phyloP scores from a whole-genome alignment of 2,888 invertebrate genomes.

The Aquatica leii region DNA sequence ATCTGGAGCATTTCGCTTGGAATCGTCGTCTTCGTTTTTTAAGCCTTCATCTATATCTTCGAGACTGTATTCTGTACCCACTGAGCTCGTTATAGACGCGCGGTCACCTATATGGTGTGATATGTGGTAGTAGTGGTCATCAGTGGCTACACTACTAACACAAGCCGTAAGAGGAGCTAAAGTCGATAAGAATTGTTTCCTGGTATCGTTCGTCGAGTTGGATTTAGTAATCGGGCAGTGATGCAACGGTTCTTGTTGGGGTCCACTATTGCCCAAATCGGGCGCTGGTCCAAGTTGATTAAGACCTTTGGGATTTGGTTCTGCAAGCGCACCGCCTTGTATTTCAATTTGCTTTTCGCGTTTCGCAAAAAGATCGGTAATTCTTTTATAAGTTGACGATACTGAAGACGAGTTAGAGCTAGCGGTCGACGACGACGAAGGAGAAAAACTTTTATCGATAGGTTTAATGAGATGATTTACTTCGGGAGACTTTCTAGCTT shows the following conservation, averaged over 20 bases:
- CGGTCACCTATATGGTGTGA: conserved; percentile 64
- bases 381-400: conserved; percentile 71
- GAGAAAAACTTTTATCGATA: conserved; percentile 68
- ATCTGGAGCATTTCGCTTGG: conserved; percentile 74
- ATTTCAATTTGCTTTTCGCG: conserved; percentile 51
- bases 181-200: conserved; percentile 81
- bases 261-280: conserved; percentile 65
- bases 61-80: conserved; percentile 73
- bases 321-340: conserved; percentile 47
- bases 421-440: conserved; percentile 65
- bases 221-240: conserved; percentile 59
- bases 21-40: conserved; percentile 62
- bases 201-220: conserved; percentile 65
- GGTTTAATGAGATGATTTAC: conserved; percentile 42
- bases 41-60: conserved; percentile 70
- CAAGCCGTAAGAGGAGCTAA: conserved; percentile 82
- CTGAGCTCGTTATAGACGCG: conserved; percentile 69
- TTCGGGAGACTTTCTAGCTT: conserved; percentile 60
- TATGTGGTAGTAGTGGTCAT: conserved; percentile 68
- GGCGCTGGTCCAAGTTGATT: conserved; percentile 57
- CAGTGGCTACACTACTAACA: conserved; percentile 66
- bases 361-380: conserved; percentile 68
- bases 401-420: conserved; percentile 67
- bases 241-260: conserved; percentile 49
- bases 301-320: conserved; percentile 39